These are phyloP conservation scores for Hestina assimilis DNA, from an alignment of 1,140 invertebrate genomes.

Conservation along the genomic window DNA sequence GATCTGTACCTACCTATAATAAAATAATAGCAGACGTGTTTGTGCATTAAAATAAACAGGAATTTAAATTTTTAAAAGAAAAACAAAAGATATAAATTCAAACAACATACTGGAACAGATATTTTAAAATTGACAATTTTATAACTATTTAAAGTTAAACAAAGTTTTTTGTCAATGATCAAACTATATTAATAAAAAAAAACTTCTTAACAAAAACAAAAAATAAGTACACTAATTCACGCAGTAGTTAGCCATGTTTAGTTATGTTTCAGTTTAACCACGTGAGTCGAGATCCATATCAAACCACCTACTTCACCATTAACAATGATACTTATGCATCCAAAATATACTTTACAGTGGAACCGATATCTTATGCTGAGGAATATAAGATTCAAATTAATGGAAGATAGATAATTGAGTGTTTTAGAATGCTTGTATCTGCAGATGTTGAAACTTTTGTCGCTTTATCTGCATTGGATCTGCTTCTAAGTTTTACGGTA, in stretches of 20 bases:
- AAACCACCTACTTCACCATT: constrained; percentile 39
- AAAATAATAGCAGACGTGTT: constrained; percentile 15
- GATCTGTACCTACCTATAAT: constrained; percentile 9
- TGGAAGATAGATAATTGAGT: background rate
- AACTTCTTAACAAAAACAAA: background rate
- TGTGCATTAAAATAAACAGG: constrained; percentile 10
- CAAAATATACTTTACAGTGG: background rate
- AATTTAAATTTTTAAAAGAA: constrained; percentile 5
- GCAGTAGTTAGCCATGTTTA: constrained; percentile 54
- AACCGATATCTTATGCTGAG: constrained; percentile 13
- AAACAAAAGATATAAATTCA: background rate
- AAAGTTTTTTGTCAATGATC: too few species aligned
- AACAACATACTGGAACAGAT: too few species aligned
- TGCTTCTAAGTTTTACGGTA: constrained; percentile 60
- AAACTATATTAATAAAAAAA: background rate
- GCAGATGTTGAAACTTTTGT: constrained; percentile 62
- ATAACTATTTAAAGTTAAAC: too few species aligned
- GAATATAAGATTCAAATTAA: constrained; percentile 25
- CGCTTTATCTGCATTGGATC: constrained; percentile 61
- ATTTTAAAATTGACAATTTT: too few species aligned
- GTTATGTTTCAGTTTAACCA: constrained; percentile 45
- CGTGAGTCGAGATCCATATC: constrained; percentile 56
- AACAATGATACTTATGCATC: constrained; percentile 24
- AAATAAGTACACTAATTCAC: constrained; percentile 27
- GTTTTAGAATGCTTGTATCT: constrained; percentile 26